These are phyloP conservation scores for Chironomus striatipennis DNA, from an alignment of 1,140 invertebrate species.

Conservation along the genomic window DNA sequence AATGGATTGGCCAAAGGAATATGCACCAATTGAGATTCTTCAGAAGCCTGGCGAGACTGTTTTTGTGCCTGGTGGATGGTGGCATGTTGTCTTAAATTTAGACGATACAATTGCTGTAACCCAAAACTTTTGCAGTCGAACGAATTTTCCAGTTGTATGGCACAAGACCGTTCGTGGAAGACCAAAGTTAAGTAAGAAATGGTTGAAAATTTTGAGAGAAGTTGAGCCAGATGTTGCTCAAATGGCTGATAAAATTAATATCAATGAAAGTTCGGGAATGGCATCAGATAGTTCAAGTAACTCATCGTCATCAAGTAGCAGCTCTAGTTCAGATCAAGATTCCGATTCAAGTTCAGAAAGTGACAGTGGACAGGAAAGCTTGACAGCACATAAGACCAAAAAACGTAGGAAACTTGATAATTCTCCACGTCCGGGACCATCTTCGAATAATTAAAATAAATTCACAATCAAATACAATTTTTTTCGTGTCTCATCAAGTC, in stretches of 20 bases:
- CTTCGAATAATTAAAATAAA: not conserved
- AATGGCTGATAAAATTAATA: constrained; percentile 77
- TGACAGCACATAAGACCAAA: constrained; percentile 81
- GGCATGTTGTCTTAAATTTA: constrained; percentile 97
- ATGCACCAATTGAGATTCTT: constrained; percentile 89
- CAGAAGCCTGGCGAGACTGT: constrained; percentile 96
- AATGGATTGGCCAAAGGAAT: constrained; percentile 84
- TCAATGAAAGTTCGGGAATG: constrained; percentile 78
- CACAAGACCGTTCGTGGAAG: constrained; percentile 94
- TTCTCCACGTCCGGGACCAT: constrained; percentile 16
- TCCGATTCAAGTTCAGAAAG: constrained; percentile 55
- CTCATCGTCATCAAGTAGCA: constrained; percentile 75
- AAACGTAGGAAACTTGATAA: constrained; percentile 44
- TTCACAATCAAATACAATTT: too few species aligned
- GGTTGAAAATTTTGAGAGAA: constrained; percentile 61
- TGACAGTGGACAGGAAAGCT: constrained; percentile 77
- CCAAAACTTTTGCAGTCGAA: constrained; percentile 94
- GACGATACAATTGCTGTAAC: constrained; percentile 95
- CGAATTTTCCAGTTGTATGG: constrained; percentile 96
- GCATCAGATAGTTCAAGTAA: constrained; percentile 91
- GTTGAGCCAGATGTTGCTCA: constrained; percentile 75
- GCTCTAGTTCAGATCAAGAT: constrained; percentile 38
- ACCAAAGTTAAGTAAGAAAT: constrained; percentile 87
- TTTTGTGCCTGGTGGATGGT: constrained; percentile 96
- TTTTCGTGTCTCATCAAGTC: too few species aligned